Conservation (phyloP, 2,113 vertebrate species). For the Xiphophorus hellerii region DNA sequence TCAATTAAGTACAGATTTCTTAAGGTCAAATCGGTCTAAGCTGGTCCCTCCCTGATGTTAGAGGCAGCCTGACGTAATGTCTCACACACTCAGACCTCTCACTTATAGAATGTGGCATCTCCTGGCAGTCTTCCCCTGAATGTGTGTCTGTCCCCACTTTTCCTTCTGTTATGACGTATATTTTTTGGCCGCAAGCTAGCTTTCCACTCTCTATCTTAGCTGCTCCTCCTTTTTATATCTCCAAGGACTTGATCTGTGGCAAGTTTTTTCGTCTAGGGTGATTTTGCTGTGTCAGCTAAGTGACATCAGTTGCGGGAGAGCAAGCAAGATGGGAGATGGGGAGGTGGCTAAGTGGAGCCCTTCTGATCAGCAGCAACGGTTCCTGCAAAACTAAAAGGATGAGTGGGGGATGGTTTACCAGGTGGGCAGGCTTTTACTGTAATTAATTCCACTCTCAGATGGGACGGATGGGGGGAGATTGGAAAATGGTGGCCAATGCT, state of each 20-base stretch:
- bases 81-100: conserved; percentile 45
- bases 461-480: conserved; percentile 36
- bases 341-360: conserved; percentile 25
- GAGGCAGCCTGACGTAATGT: conserved; percentile 55
- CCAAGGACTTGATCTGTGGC: conserved; percentile 47
- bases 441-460: conserved; percentile 59
- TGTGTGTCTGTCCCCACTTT: conserved; percentile 27
- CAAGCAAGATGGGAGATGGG: conserved; percentile 19
- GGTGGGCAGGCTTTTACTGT: conserved; percentile 74
- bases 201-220: conserved; percentile 35
- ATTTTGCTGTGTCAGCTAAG: conserved; percentile 78
- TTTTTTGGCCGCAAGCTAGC: conserved; percentile 49
- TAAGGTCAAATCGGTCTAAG: conserved; percentile 13
- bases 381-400: conserved; percentile 28
- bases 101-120: conserved; percentile 47
- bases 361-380: background rate
- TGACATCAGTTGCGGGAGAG: conserved; percentile 75
- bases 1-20: conserved; percentile 11
- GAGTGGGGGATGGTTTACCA: conserved; percentile 36
- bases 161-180: conserved; percentile 47
- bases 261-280: conserved; percentile 19
- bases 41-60: conserved; percentile 25
- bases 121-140: conserved; percentile 5
- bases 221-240: conserved; percentile 45
- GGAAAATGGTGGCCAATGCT: conserved; percentile 5